Base-by-base conservation (phyloP, 1,140 invertebrate species). In the Drosophila sp. region DNA sequence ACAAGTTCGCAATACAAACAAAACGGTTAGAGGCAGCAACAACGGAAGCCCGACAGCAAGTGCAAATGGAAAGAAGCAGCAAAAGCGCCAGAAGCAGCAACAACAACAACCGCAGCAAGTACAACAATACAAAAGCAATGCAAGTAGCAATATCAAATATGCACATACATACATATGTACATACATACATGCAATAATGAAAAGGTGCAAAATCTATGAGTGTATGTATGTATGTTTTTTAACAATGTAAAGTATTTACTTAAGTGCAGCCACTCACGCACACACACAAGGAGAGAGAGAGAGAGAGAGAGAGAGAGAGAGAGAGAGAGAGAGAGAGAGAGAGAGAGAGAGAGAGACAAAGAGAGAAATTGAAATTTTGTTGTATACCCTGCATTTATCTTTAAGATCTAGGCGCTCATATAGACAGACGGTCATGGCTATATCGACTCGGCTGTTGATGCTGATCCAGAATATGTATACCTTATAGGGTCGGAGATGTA, bases 171-270 rank as follows among this genome's bases (percentile, higher is more conserved):
- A n/a, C n/a, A n/a, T n/a, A n/a, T n/a, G n/a, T n/a, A n/a, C n/a
- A n/a, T n/a, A n/a, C n/a, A n/a, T n/a, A 54, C 34, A 71, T 50
- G 51, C 32, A 36, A 58, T 65, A 56, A 25, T 65, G 32, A 38
- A 64, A 66, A 66, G 41, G 63, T 63, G 63, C 65, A 66, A 73
- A 67, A 48, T 54, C 61, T 18, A 46, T 46, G 14, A 38, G 40
- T 16, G 32, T 27, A 14, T 25, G 13, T 63, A 71, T 58, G 54
- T 66, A 36, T 40, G 36, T 34, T 41, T 13, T 41, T 4, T 57
- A 41, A 18, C 5, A 36, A 46, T 40, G 40, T n/a, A 27, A 27
- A 50, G 6, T 59, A 66, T 58, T 50, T 58, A 72, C 14, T 51
- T 58, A 64, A 51, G 65, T 62, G 65, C 46, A 51, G 16, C 21